Conservation (phyloP, 1,140 invertebrate species). For the Hypsibius dujardini region DNA sequence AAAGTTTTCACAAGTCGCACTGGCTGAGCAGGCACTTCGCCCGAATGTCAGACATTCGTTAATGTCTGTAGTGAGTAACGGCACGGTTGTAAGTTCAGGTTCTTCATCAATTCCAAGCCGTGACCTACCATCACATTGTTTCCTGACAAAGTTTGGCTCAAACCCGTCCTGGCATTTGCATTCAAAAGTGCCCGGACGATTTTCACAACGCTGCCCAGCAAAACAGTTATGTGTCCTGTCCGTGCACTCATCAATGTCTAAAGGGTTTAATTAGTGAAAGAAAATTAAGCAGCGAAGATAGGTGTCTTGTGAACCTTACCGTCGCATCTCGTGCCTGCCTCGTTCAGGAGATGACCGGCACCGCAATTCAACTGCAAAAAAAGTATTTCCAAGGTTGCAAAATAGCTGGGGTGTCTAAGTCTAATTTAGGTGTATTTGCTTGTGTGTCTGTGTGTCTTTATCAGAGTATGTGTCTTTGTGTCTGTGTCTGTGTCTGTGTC, state of each 20-base stretch:
- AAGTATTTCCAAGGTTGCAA: not conserved
- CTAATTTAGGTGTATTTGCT: not conserved
- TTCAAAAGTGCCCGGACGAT: slow-evolving; percentile 51
- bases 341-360: slow-evolving; percentile 32
- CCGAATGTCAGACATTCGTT: slow-evolving; percentile 43
- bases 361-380: slow-evolving; percentile 25
- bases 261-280: too few relatives aligned
- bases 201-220: slow-evolving; percentile 50
- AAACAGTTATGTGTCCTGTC: slow-evolving; percentile 37
- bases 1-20: slow-evolving; percentile 40
- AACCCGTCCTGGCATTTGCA: slow-evolving; percentile 42
- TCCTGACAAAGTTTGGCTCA: slow-evolving; percentile 17
- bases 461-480: too few relatives aligned
- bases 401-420: not conserved
- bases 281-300: too few relatives aligned
- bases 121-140: slow-evolving; percentile 34
- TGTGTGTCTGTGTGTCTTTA: too few relatives aligned
- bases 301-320: slow-evolving; percentile 24
- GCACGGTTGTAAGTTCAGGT: not conserved
- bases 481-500: too few relatives aligned
- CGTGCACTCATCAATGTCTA: slow-evolving; percentile 32
- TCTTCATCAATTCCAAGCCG: not conserved
- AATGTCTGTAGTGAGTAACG: slow-evolving; percentile 35
- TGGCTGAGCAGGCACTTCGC: slow-evolving; percentile 33
- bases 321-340: slow-evolving; percentile 32